Evolutionary conservation across 2,888 invertebrate species (phyloP).

Genomic region (Anodontia alba): DNA sequence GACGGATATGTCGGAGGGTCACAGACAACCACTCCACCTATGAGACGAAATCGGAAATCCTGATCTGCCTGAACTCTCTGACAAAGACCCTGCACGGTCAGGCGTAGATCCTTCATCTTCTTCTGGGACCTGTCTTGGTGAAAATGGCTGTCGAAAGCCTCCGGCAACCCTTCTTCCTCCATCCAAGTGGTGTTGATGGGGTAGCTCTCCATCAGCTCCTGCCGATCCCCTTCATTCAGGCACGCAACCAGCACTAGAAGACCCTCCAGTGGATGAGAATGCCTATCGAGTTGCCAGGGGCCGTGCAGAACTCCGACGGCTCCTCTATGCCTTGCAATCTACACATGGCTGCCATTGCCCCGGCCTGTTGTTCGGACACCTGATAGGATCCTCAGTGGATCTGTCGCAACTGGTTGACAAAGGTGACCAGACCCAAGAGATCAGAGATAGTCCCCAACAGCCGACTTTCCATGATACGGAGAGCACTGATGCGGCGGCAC

Average conservation of each 20-base stretch:
- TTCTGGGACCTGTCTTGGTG: background rate
- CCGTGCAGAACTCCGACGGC: background rate
- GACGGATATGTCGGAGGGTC: background rate
- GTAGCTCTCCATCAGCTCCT: background rate
- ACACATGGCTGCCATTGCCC: background rate
- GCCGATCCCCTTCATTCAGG: background rate
- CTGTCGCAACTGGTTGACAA: background rate
- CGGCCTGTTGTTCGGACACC: background rate
- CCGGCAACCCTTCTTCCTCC: background rate
- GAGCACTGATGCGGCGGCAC: background rate
- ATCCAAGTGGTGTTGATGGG: background rate
- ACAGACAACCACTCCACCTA: background rate
- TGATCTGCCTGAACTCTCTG: background rate
- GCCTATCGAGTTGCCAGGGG: background rate
- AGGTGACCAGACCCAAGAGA: background rate
- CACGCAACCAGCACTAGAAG: background rate
- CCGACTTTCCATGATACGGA: background rate
- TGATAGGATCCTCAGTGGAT: background rate
- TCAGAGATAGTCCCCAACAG: background rate
- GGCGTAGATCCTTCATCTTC: background rate
- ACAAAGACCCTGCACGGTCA: background rate
- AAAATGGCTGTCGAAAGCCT: conserved; percentile 6
- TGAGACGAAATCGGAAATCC: background rate
- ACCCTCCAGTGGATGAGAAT: background rate
- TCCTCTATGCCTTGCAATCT: background rate